phyloP scores from a whole-genome alignment of 2,113 vertebrate genomes.

The Megalops atlanticus region DNA sequence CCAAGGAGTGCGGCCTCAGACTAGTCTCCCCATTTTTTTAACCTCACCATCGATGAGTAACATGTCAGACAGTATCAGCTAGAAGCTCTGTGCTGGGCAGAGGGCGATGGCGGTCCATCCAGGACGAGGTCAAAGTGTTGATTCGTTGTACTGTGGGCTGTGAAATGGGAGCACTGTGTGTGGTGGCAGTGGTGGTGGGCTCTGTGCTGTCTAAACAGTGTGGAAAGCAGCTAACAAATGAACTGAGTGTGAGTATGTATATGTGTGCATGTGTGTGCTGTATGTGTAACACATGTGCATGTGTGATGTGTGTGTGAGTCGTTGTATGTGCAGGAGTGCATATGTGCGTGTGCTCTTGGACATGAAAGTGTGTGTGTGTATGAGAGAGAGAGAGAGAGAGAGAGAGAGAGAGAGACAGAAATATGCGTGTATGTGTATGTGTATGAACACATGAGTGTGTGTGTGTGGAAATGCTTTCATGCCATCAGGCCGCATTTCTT shows the following conservation, averaged over 20 bases:
- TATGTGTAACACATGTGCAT: constrained; percentile 4
- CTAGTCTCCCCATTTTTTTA: background rate
- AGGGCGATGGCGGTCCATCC: background rate
- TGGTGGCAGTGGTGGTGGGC: too few species aligned
- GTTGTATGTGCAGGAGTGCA: background rate
- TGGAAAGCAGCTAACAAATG: background rate
- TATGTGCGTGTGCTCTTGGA: background rate
- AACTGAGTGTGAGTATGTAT: background rate
- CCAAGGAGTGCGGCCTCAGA: background rate
- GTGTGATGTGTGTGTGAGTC: constrained; percentile 12
- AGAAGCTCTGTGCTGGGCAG: background rate
- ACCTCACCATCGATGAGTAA: background rate
- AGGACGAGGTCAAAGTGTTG: background rate
- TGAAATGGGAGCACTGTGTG: background rate
- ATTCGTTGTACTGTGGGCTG: background rate
- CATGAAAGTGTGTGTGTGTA: background rate
- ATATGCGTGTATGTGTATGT: constrained; percentile 49
- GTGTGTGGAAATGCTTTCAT: constrained; percentile 53
- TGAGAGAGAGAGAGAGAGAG: constrained; percentile 30
- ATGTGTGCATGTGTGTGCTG: background rate
- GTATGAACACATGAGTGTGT: constrained; percentile 26
- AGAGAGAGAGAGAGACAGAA: constrained; percentile 33
- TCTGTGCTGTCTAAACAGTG: too few species aligned
- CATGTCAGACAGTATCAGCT: background rate
- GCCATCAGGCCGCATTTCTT: constrained; percentile 50